Base-by-base conservation (phyloP, 2,113 vertebrate genomes). In the Pardalotus punctatus region DNA sequence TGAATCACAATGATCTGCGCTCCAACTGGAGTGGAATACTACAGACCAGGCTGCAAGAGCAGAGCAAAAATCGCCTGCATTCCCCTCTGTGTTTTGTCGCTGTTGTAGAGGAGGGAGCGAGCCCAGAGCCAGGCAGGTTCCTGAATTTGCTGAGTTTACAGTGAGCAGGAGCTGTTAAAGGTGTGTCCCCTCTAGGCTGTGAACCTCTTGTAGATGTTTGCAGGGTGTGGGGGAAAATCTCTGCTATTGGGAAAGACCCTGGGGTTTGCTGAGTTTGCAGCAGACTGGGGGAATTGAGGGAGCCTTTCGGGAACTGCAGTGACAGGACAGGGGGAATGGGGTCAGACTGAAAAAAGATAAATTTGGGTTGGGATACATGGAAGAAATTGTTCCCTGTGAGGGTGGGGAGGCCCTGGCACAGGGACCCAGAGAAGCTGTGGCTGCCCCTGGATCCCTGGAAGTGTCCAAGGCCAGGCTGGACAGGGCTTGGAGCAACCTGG, bases 1-100 rank as follows among this genome's bases (percentile, higher is more conserved):
- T 96, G 85, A 96, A 97, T 98, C 97, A 97, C 78, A 28, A 33
- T 91, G 96, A 97, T 96, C 93, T 92, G 72, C 66, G 13, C 73
- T 92, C 89, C 35, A 93, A 87, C 47, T 86, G 84, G 47, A 97
- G 95, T 96, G 95, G 95, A 98, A 97, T 74, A 74, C 94, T 24
- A 51, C 88, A 94, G 88, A 89, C 18, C 54, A 56, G 61, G 90
- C 78, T 76, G 84, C 74, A 95, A 73, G 78, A 1, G 13, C 73
- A 77, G 88, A 84, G 76, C 31, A 93, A 53, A 88, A 84, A 77
- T 21, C 1, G 1, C 67, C 81, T 71, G 35, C 24, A 1, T 48
- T 50, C 43, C n/a, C 56, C 36, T 89, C 42, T 18, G 13, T 36
- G 27, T 16, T 64, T 38, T 35, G 85, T 36, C 21, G 11, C 10